These are phyloP conservation scores for Halictus ligatus DNA, from an alignment of 2,888 invertebrate genomes.

Conservation along the genomic window DNA sequence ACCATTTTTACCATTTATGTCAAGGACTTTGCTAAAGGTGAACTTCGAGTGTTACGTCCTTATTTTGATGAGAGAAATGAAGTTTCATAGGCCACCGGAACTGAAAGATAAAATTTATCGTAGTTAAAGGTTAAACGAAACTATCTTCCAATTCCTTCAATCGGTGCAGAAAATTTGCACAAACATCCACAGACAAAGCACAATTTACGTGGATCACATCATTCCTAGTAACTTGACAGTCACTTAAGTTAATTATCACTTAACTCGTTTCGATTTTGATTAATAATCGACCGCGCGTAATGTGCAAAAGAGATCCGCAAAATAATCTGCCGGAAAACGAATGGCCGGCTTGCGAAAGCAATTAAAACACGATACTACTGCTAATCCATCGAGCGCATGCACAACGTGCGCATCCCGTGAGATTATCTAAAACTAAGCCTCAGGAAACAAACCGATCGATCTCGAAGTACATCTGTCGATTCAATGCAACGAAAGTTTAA, in stretches of 20 bases:
- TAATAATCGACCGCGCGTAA: slow-evolving; percentile 27
- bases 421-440: slow-evolving; percentile 37
- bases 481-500: slow-evolving; percentile 47
- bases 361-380: slow-evolving; percentile 42
- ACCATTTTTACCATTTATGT: too few relatives aligned
- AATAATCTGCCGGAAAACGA: slow-evolving; percentile 27
- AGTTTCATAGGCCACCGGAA: too few relatives aligned
- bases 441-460: slow-evolving; percentile 30
- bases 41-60: too few relatives aligned
- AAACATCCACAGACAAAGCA: neutral
- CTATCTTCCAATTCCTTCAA: too few relatives aligned
- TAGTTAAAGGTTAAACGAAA: too few relatives aligned
- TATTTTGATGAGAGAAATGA: too few relatives aligned
- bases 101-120: too few relatives aligned
- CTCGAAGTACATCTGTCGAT: slow-evolving; percentile 29
- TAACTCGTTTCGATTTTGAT: slow-evolving; percentile 26
- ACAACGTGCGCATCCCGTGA: slow-evolving; percentile 23
- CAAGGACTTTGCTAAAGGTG: too few relatives aligned
- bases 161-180: neutral
- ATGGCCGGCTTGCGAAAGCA: slow-evolving; percentile 37
- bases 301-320: neutral
- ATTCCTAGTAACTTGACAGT: neutral
- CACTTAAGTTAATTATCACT: slow-evolving; percentile 9
- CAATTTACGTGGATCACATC: neutral
- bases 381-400: neutral